phyloP scores from a whole-genome alignment of 2,888 invertebrate genomes.

The Autographa pulchrina region DNA sequence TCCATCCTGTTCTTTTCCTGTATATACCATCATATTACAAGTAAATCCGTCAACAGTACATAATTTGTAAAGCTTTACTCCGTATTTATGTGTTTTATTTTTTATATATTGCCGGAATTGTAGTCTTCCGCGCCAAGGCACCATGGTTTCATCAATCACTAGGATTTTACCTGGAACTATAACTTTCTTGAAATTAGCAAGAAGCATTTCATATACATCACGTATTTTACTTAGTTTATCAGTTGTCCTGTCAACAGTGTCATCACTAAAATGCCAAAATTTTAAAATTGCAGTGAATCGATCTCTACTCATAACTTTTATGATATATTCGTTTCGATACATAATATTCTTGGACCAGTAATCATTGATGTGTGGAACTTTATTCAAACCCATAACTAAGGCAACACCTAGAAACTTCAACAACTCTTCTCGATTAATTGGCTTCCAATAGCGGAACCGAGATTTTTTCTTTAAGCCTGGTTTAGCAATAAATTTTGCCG shows the following conservation, averaged over 20 bases:
- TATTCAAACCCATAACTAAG: not conserved
- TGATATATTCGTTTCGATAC: too few relatives aligned
- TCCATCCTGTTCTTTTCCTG: too few relatives aligned
- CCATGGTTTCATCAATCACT: constrained; percentile 67
- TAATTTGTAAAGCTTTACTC: constrained; percentile 67
- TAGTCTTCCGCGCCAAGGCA: constrained; percentile 66
- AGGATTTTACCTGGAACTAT: constrained; percentile 58
- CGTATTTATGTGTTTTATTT: constrained; percentile 61
- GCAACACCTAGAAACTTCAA: constrained; percentile 12
- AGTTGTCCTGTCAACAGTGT: constrained; percentile 24
- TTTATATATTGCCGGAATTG: constrained; percentile 66
- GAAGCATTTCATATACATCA: constrained; percentile 30
- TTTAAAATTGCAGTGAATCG: constrained; percentile 58
- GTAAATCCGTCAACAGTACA: constrained; percentile 62
- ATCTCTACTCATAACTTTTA: constrained; percentile 43
- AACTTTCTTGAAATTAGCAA: constrained; percentile 6
- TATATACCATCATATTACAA: constrained; percentile 11
- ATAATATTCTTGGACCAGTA: too few relatives aligned
- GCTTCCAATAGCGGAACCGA: too few relatives aligned
- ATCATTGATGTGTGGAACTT: too few relatives aligned
- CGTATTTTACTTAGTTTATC: constrained; percentile 50
- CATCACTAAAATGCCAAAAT: constrained; percentile 60
- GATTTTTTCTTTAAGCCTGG: too few relatives aligned
- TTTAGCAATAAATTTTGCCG: too few relatives aligned
- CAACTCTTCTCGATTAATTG: too few relatives aligned